Percentiles rank a stretch among this genome's conserved stretches.
Conservation (phyloP, 2,113 vertebrate species). For the Rallus limicola region DNA sequence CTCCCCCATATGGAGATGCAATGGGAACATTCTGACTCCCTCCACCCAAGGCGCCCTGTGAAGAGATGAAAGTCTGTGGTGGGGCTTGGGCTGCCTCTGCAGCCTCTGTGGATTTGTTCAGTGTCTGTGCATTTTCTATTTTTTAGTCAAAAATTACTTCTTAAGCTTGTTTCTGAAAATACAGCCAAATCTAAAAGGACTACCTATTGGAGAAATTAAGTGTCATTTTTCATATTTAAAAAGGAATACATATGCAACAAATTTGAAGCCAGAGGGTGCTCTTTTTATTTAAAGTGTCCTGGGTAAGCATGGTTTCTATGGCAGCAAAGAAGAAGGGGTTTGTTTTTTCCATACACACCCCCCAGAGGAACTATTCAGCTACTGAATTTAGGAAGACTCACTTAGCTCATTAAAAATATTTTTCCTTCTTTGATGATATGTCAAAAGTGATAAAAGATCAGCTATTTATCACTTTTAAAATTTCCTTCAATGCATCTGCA, state of each 20-base stretch:
- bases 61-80: not conserved
- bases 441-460: not conserved
- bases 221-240: slow-evolving; percentile 35
- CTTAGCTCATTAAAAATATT: slow-evolving; percentile 34
- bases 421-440: slow-evolving; percentile 39
- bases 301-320: slow-evolving; percentile 61
- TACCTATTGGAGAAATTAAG: slow-evolving; percentile 29
- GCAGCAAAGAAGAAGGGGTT: slow-evolving; percentile 32
- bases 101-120: not conserved
- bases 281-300: slow-evolving; percentile 50
- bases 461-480: not conserved
- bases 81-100: not conserved
- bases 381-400: slow-evolving; percentile 45
- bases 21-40: not conserved
- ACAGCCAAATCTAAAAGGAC: not conserved
- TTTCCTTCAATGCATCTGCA: not conserved
- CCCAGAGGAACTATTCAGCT: slow-evolving; percentile 32
- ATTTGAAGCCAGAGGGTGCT: slow-evolving; percentile 17
- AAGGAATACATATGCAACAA: slow-evolving; percentile 29
- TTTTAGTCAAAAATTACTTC: slow-evolving; percentile 27
- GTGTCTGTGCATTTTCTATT: not conserved
- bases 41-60: not conserved
- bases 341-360: not conserved
- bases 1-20: not conserved
- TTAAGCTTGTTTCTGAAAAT: not conserved